Evolutionary conservation across 2,113 vertebrate genomes (phyloP).

Genomic region (Brienomyrus longianalis): DNA sequence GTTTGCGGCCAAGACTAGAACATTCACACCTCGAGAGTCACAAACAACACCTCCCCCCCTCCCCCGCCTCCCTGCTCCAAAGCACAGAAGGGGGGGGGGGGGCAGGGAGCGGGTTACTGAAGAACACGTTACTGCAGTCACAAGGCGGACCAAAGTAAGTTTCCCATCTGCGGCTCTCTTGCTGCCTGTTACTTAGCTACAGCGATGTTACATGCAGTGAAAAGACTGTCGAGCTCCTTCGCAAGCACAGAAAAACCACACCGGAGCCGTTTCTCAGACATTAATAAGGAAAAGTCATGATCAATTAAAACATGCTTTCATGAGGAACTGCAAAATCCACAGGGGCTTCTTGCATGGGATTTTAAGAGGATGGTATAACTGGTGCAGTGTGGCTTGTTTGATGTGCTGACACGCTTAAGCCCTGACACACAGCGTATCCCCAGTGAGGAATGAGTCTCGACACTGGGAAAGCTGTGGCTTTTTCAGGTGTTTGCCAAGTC

Average conservation of each 20-base stretch:
- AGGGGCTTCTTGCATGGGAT: background rate
- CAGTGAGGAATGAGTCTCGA: background rate
- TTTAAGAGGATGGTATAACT: background rate
- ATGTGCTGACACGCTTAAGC: background rate
- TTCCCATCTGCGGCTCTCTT: background rate
- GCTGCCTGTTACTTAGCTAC: background rate
- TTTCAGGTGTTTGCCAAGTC: background rate
- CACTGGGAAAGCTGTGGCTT: background rate
- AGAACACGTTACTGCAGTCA: background rate
- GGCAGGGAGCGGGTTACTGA: background rate
- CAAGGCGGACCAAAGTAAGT: background rate
- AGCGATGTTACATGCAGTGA: background rate
- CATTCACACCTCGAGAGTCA: conserved; percentile 15
- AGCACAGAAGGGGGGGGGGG: background rate
- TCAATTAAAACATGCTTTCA: background rate
- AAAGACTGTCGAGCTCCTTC: background rate
- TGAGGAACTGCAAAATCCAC: background rate
- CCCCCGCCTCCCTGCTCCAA: background rate
- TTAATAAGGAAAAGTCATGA: background rate
- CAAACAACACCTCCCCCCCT: conserved; percentile 13
- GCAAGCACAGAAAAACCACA: background rate
- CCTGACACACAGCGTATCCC: background rate
- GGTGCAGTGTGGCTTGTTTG: background rate
- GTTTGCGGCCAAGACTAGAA: conserved; percentile 3
- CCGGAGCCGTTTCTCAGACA: background rate